Conservation (phyloP, 2,113 vertebrate genomes). For the Chaetops frenatus region DNA sequence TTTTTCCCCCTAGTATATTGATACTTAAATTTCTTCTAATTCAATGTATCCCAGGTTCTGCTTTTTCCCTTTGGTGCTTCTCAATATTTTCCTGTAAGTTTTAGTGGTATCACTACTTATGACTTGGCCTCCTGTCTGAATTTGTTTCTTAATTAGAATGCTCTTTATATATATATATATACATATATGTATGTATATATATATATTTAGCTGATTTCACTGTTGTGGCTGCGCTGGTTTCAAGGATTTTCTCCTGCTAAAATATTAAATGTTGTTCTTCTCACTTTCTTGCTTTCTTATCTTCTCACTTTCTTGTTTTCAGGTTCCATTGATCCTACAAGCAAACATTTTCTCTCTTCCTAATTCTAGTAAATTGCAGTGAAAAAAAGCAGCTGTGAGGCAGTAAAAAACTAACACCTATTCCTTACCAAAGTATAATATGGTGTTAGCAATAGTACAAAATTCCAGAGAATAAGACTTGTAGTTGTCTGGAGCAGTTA, state of each 20-base stretch:
- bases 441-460: not conserved
- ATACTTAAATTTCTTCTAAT: not conserved
- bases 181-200: too few species aligned
- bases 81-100: not conserved
- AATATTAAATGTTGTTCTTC: not conserved
- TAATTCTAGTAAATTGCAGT: not conserved
- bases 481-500: not conserved
- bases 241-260: not conserved
- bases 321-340: not conserved
- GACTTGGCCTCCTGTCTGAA: not conserved
- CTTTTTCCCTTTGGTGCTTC: not conserved
- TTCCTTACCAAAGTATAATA: not conserved
- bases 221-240: not conserved
- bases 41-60: not conserved
- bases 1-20: not conserved
- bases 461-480: not conserved
- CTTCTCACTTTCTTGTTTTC: not conserved
- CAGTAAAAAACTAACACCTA: not conserved
- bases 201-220: not conserved
- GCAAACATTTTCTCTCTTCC: not conserved
- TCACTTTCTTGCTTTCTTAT: not conserved
- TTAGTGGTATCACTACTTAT: not conserved
- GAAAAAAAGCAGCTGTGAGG: not conserved
- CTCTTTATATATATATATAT: not conserved
- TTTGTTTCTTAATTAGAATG: not conserved